These are phyloP conservation scores for Heterocephalus glaber DNA, from an alignment of 2,113 vertebrate genomes.

Conservation along the genomic window DNA sequence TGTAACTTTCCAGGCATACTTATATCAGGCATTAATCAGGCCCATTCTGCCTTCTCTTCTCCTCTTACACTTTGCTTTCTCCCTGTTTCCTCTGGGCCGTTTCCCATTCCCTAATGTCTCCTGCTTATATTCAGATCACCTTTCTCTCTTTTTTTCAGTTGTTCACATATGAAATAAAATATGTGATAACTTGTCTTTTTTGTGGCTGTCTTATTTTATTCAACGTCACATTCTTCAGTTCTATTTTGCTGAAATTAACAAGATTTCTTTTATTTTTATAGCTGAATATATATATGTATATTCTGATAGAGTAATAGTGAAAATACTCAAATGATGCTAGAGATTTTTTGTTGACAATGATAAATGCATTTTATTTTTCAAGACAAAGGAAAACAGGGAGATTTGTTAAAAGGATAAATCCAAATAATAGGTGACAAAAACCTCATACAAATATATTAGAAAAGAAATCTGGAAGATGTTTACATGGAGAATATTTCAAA, in stretches of 20 bases:
- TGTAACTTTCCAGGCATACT: not conserved
- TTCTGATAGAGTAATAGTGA: not conserved
- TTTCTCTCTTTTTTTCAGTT: not conserved
- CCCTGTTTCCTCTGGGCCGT: not conserved
- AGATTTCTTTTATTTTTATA: not conserved
- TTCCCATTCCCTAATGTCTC: not conserved
- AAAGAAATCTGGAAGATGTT: not conserved
- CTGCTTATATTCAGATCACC: not conserved
- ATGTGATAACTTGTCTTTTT: not conserved
- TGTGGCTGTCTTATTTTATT: not conserved
- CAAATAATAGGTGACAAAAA: not conserved
- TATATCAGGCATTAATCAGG: not conserved
- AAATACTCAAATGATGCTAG: not conserved
- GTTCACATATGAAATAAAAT: not conserved
- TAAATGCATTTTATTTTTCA: not conserved
- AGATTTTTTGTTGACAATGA: not conserved
- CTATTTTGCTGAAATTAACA: not conserved
- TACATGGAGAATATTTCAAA: not conserved
- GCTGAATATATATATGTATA: not conserved
- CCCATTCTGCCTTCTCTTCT: not conserved
- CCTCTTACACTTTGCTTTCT: not conserved
- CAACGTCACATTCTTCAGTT: not conserved
- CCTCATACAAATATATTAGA: not conserved
- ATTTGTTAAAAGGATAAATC: not conserved
- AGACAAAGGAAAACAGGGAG: not conserved